Base-by-base conservation (phyloP, 2,113 vertebrate species). In the Melanostigma gelatinosum region DNA sequence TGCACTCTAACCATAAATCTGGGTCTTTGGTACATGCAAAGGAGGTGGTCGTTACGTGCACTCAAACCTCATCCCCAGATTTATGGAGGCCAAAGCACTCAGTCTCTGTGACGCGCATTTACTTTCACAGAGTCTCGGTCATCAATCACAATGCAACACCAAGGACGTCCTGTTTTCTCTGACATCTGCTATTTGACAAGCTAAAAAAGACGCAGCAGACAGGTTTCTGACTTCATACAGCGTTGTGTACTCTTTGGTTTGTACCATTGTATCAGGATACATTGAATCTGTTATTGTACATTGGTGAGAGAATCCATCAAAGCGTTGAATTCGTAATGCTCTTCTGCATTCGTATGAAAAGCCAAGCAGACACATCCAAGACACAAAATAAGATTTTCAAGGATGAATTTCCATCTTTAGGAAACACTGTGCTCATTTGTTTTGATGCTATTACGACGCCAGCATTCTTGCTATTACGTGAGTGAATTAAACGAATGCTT, bases 401-500 rank as follows among this genome's bases (percentile, higher is more conserved):
- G 83, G 32, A 77, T n/a, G 20, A 61, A 65, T 73, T 76, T 68
- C 9, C 24, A 34, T 66, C 38, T 8, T 66, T 68, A 3, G 54
- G 61, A 72, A 64, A 32, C 48, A 62, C 61, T 60, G 29, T 32
- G 18, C 71, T 80, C 9, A 80, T 90, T 77, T 60, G 34, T 57
- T 73, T 54, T 61, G 44, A 79, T 77, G 57, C 66, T 44, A 36
- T 22, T 79, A 66, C 69, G 79, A 57, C 10, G 2, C 24, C 68
- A 20, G 50, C 57, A 40, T 72, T 40, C 40, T 20, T 62, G 54
- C 54, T 65, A 42, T 88, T 57, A 63, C 22, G 46, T 67, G 88
- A 87, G 71, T 87, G 72, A 90, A 93, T 93, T 88, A 93, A 92
- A 89, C 77, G 87, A 92, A 93, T 93, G 90, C 86, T 89, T 81